Percentiles rank a stretch among this genome's conserved stretches.
phyloP scores from a whole-genome alignment of 2,113 vertebrate species.

The Atrichornis clamosus region DNA sequence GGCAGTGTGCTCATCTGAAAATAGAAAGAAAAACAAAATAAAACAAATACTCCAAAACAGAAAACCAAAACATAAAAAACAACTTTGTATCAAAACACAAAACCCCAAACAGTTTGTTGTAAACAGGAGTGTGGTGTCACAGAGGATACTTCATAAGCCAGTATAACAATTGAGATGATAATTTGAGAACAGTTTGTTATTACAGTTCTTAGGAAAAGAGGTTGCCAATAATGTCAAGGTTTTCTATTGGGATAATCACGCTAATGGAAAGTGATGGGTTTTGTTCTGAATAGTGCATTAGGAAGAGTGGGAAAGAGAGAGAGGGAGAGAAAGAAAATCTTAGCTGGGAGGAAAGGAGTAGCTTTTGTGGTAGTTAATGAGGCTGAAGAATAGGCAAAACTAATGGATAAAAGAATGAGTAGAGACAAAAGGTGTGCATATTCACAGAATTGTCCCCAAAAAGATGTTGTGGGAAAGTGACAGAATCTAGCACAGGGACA shows the following conservation, averaged over 20 bases:
- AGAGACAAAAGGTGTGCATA: background rate
- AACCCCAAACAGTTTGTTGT: rapidly evolving
- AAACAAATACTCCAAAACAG: background rate
- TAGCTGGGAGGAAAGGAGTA: background rate
- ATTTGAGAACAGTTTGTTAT: background rate
- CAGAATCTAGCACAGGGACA: background rate
- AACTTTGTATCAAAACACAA: background rate
- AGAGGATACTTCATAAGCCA: background rate
- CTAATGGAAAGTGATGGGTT: background rate
- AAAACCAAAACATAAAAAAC: background rate
- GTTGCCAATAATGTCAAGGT: background rate
- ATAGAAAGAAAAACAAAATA: background rate
- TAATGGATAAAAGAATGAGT: background rate
- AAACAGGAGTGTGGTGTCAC: background rate
- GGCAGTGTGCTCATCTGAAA: background rate
- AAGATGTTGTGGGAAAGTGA: background rate
- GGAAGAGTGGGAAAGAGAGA: background rate
- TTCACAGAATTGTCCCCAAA: background rate
- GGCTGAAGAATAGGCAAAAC: background rate
- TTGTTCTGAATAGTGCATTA: background rate
- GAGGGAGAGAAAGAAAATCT: background rate
- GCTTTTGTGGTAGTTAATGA: background rate
- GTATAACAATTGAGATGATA: background rate
- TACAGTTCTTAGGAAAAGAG: background rate
- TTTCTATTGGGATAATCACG: background rate